These are phyloP conservation scores for Netelia fuscicornis DNA, from an alignment of 2,888 invertebrate species.

Conservation along the genomic window DNA sequence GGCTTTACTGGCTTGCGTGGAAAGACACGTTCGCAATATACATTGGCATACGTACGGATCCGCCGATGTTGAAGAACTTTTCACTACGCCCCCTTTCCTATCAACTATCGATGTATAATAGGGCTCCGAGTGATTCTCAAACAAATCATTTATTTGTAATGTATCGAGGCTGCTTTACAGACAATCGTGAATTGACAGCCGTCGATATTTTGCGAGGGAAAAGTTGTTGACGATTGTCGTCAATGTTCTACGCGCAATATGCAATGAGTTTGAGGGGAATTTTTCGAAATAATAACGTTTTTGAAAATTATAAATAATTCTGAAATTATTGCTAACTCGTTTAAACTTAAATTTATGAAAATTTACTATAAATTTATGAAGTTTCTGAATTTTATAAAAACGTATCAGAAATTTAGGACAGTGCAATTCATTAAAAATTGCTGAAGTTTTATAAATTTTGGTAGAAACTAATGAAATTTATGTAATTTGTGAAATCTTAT, in stretches of 20 bases:
- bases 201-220: slow-evolving; percentile 40
- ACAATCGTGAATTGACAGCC: slow-evolving; percentile 37
- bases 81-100: slow-evolving; percentile 16
- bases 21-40: slow-evolving; percentile 30
- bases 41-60: slow-evolving; percentile 8
- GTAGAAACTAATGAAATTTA: neutral
- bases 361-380: too few relatives aligned
- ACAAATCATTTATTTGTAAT: slow-evolving; percentile 48
- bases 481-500: neutral
- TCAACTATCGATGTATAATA: slow-evolving; percentile 41
- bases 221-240: neutral
- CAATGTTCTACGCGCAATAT: neutral
- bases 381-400: too few relatives aligned
- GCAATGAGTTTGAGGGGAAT: neutral
- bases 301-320: neutral
- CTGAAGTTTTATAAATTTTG: too few relatives aligned
- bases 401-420: too few relatives aligned
- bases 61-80: slow-evolving; percentile 43
- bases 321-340: too few relatives aligned
- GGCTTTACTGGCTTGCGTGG: slow-evolving; percentile 5
- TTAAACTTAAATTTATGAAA: too few relatives aligned
- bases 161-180: neutral
- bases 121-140: slow-evolving; percentile 6
- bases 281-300: neutral
- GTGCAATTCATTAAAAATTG: too few relatives aligned